phyloP scores from a whole-genome alignment of 2,888 invertebrate genomes.

The Oligia fasciuncula region DNA sequence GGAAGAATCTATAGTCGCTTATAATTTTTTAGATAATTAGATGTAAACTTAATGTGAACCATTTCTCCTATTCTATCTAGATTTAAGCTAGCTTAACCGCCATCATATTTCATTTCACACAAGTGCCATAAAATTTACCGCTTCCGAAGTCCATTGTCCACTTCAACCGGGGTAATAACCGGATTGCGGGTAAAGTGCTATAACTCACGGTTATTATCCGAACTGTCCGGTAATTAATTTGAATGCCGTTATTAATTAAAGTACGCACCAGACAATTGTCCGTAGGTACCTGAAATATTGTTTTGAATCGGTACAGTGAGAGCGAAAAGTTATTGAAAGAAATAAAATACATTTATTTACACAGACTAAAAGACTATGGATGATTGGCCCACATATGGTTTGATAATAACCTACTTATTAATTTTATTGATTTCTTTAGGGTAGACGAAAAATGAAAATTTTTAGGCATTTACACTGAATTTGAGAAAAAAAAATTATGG shows the following conservation, averaged over 20 bases:
- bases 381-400: not conserved
- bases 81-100: too few species aligned
- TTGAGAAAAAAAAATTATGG: not conserved
- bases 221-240: conserved; percentile 68
- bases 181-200: conserved; percentile 48
- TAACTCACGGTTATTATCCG: conserved; percentile 65
- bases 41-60: not conserved
- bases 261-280: conserved; percentile 65
- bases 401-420: not conserved
- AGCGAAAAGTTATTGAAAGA: conserved; percentile 28
- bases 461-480: not conserved
- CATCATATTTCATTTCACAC: not conserved
- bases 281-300: conserved; percentile 72
- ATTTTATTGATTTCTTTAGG: not conserved
- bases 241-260: conserved; percentile 69
- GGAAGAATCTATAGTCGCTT: not conserved
- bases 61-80: not conserved
- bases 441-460: not conserved
- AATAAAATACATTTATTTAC: not conserved
- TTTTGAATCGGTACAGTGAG: conserved; percentile 59
- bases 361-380: not conserved
- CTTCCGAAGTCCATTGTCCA: conserved; percentile 39
- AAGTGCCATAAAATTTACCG: conserved; percentile 16
- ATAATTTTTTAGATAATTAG: not conserved
- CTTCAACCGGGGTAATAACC: conserved; percentile 51